Base-by-base conservation (phyloP, 2,797 vertebrate species). In the Helarctos malayanus region DNA sequence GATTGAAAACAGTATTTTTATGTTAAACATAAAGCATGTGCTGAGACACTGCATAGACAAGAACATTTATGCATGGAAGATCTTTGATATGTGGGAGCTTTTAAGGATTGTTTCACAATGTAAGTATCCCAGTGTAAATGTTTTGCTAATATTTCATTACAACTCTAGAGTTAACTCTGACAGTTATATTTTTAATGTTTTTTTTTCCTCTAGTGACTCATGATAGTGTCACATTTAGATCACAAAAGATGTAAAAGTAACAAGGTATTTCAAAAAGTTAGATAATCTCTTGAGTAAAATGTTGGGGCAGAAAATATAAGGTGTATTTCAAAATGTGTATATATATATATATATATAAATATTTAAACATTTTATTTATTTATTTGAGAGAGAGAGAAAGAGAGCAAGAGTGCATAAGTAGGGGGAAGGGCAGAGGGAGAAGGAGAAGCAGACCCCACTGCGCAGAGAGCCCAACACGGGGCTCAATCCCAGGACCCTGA, bases 201-300 rank as follows among this genome's bases (percentile, higher is more conserved):
- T 80, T 89, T 84, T 89, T 75, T 52, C 52, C 35, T 79, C 13
- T 76, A 92, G 81, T 97, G 61, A 97, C 8, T 41, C 41, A 83
- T 54, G 15, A 73, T 57, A 79, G 23, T 95, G 35, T 32, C 89
- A 91, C 56, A 90, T 88, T 95, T 80, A 80, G 49, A 76, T 91
- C 10, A 91, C 27, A 92, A 75, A n/a, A 57, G 45, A 45, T 86
- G 27, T n/a, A 65, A 95, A 94, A 85, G 14, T 38, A 85, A 23
- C 29, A 83, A 81, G 35, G 18, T 14, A 59, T 81, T 97, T 84
- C 2, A 84, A 86, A 92, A 94, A 57, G 54, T 71, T 85, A 71
- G 68, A 47, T 78, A n/a, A 38, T 81, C 25, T 96, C 47, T 87
- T 97, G 69, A 86, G 25, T 96, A 88, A 98, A 88, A 95, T 95